Evolutionary conservation across 1,140 invertebrate species (phyloP).

Genomic region (Drosophila pseudoananassae): DNA sequence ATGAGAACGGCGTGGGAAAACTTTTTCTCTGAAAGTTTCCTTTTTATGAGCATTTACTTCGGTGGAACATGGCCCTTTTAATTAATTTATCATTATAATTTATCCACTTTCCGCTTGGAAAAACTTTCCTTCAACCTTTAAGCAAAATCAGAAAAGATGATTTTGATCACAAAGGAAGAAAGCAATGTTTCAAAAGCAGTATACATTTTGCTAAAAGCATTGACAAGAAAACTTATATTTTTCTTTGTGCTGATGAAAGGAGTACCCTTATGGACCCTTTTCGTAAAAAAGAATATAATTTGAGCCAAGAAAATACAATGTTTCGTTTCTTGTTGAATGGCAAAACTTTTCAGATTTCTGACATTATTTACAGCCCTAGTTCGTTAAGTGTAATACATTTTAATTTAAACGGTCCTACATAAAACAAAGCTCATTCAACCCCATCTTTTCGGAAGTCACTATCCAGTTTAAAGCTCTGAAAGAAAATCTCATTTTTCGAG

Average conservation of each 20-base stretch:
- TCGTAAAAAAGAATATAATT: background rate
- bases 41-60: background rate
- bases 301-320: background rate
- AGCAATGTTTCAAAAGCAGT: slow-evolving; percentile 36
- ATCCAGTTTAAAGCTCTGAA: no score
- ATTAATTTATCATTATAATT: slow-evolving; percentile 40
- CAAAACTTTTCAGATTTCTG: no score
- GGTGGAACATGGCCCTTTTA: background rate
- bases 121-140: slow-evolving; percentile 10
- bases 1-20: background rate
- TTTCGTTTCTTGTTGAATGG: background rate
- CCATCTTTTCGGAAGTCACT: no score
- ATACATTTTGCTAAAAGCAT: slow-evolving; percentile 32
- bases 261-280: background rate
- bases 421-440: no score
- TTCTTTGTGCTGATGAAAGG: background rate
- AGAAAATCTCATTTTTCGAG: background rate
- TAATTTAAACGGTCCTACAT: no score
- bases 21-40: slow-evolving; percentile 19
- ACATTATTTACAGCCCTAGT: no score
- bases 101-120: slow-evolving; percentile 23
- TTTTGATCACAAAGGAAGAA: background rate
- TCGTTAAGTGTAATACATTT: no score
- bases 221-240: slow-evolving; percentile 29
- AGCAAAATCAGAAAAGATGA: background rate